These are phyloP conservation scores for Malthinus seriepunctatus DNA, from an alignment of 2,888 invertebrate species.

Conservation along the genomic window DNA sequence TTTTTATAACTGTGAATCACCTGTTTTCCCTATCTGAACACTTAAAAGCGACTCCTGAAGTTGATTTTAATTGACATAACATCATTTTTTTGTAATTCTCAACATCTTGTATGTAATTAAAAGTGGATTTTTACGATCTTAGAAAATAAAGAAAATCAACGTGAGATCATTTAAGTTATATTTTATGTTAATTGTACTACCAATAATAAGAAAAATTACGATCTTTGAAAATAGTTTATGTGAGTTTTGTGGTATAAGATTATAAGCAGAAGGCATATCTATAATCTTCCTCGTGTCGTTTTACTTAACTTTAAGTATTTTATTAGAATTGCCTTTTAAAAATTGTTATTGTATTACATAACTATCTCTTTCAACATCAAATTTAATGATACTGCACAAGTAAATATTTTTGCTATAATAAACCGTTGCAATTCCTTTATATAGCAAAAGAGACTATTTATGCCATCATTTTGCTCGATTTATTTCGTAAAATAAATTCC, in stretches of 20 bases:
- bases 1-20: too few relatives aligned
- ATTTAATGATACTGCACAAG: slow-evolving; percentile 6
- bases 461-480: neutral
- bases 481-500: neutral
- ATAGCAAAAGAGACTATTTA: neutral
- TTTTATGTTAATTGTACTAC: slow-evolving; percentile 12
- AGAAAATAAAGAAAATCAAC: slow-evolving; percentile 2
- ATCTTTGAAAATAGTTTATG: slow-evolving; percentile 16
- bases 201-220: slow-evolving; percentile 16
- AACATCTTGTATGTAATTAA: too few relatives aligned
- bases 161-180: slow-evolving; percentile 8
- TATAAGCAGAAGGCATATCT: neutral
- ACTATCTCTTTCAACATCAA: neutral
- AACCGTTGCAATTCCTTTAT: slow-evolving; percentile 5
- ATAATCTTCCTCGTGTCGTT: slow-evolving; percentile 8
- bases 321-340: slow-evolving; percentile 10
- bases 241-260: too few relatives aligned
- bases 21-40: too few relatives aligned
- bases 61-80: too few relatives aligned
- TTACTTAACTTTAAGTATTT: slow-evolving; percentile 9
- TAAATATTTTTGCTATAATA: slow-evolving; percentile 2
- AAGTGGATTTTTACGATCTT: neutral
- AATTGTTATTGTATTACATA: slow-evolving; percentile 8
- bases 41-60: too few relatives aligned
- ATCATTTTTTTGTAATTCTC: too few relatives aligned